These are phyloP conservation scores for Drosophila guanche DNA, from an alignment of 1,140 invertebrate species.

Conservation along the genomic window DNA sequence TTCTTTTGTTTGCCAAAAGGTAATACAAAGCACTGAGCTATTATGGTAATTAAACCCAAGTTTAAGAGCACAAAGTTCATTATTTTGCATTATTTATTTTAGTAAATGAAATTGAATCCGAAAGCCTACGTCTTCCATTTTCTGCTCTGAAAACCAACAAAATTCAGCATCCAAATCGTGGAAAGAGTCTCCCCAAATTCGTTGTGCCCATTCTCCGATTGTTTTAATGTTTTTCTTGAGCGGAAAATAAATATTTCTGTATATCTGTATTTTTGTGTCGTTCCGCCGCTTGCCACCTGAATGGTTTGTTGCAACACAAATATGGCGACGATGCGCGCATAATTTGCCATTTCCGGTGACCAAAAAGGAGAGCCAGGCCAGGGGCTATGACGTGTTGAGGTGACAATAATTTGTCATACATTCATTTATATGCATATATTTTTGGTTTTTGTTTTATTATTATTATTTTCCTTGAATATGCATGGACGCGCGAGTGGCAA, in stretches of 20 bases:
- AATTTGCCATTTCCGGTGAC: slow-evolving; percentile 73
- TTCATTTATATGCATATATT: slow-evolving; percentile 24
- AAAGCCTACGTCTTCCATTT: too few relatives aligned
- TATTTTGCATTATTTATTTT: too few relatives aligned
- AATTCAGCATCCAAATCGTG: too few relatives aligned
- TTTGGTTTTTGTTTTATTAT: slow-evolving; percentile 7
- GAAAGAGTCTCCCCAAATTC: too few relatives aligned
- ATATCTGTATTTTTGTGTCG: not conserved
- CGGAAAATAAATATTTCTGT: not conserved
- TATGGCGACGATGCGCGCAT: slow-evolving; percentile 63
- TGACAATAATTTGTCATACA: slow-evolving; percentile 41
- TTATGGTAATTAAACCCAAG: too few relatives aligned
- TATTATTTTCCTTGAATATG: slow-evolving; percentile 52
- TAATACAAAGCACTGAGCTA: too few relatives aligned
- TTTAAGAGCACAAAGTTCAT: too few relatives aligned
- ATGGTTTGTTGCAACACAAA: slow-evolving; percentile 28
- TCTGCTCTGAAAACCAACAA: too few relatives aligned
- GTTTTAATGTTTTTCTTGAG: not conserved
- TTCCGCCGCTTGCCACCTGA: not conserved
- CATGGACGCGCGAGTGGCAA: slow-evolving; percentile 73
- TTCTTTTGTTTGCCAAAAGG: too few relatives aligned
- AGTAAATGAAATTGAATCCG: too few relatives aligned
- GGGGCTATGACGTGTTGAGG: slow-evolving; percentile 17
- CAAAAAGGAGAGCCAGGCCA: slow-evolving; percentile 2
- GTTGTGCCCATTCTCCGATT: too few relatives aligned